phyloP scores from a whole-genome alignment of 2,888 invertebrate species.

The Protophormia terraenovae region DNA sequence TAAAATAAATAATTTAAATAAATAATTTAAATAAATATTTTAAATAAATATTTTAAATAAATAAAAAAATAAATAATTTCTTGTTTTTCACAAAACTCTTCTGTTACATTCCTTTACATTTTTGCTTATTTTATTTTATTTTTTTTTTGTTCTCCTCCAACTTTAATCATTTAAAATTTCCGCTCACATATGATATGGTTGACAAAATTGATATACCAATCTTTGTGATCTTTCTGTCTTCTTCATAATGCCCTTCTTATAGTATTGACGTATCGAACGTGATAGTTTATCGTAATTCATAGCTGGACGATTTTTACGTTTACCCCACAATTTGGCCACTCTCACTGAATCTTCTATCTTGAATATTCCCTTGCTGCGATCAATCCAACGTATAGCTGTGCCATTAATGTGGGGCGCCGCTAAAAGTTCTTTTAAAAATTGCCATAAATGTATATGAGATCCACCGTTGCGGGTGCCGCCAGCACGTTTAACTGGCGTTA shows the following conservation, averaged over 20 bases:
- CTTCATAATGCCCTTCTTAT: conserved; percentile 99
- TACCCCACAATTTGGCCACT: conserved; percentile 99
- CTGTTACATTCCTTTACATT: background rate
- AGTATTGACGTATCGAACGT: conserved; percentile 98
- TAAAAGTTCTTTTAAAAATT: conserved; percentile 97
- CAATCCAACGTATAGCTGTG: conserved; percentile 98
- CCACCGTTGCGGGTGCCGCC: conserved; percentile 80
- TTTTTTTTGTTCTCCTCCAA: too few relatives aligned
- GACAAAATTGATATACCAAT: conserved; percentile 99
- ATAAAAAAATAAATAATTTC: conserved; percentile 69
- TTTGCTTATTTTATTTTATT: background rate
- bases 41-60: conserved; percentile 71
- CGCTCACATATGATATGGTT: conserved; percentile 91
- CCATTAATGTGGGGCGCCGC: conserved; percentile 94
- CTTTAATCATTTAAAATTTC: background rate
- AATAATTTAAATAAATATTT: conserved; percentile 32
- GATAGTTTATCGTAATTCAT: conserved; percentile 99
- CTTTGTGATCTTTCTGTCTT: conserved; percentile 99
- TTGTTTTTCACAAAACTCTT: background rate
- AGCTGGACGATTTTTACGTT: conserved; percentile 97
- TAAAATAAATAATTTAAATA: conserved; percentile 64
- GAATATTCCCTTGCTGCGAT: conserved; percentile 96
- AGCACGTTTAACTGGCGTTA: conserved; percentile 71
- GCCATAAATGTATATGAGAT: conserved; percentile 98
- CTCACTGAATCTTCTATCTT: conserved; percentile 99